Conservation (phyloP, 2,113 vertebrate species). For the Herpailurus yagouaroundi region DNA sequence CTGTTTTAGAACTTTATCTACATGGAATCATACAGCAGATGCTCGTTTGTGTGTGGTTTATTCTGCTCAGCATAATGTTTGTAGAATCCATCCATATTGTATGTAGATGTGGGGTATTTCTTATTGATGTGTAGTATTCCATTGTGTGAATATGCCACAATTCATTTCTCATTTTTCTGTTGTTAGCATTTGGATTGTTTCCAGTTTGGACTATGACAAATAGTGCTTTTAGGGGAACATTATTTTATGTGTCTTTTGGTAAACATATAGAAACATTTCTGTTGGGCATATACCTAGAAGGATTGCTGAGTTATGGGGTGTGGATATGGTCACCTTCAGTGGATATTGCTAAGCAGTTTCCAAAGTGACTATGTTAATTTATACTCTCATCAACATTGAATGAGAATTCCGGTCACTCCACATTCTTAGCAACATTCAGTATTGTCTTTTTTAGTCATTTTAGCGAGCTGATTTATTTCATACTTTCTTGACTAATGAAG, state of each 20-base stretch:
- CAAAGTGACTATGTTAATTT: background rate
- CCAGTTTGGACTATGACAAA: background rate
- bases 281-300: background rate
- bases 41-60: background rate
- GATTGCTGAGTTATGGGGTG: background rate
- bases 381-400: background rate
- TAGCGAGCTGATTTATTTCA: background rate
- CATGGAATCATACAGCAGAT: background rate
- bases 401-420: background rate
- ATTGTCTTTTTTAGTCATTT: slow-evolving; percentile 15
- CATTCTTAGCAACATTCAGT: background rate
- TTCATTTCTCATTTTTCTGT: slow-evolving; percentile 33
- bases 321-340: background rate
- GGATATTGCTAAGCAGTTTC: slow-evolving; percentile 8
- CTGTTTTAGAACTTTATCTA: slow-evolving; percentile 14
- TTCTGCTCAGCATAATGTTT: slow-evolving; percentile 19
- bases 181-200: background rate
- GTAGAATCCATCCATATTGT: background rate
- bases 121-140: background rate
- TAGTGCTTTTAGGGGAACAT: slow-evolving; percentile 2
- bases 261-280: background rate
- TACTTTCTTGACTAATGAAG: background rate
- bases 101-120: background rate
- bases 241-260: background rate
- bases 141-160: background rate